A percentile compares a stretch with the other conserved stretches of the same genome.
Evolutionary conservation across 2,113 vertebrate species (phyloP).

Genomic region (Clarias batrachus): DNA sequence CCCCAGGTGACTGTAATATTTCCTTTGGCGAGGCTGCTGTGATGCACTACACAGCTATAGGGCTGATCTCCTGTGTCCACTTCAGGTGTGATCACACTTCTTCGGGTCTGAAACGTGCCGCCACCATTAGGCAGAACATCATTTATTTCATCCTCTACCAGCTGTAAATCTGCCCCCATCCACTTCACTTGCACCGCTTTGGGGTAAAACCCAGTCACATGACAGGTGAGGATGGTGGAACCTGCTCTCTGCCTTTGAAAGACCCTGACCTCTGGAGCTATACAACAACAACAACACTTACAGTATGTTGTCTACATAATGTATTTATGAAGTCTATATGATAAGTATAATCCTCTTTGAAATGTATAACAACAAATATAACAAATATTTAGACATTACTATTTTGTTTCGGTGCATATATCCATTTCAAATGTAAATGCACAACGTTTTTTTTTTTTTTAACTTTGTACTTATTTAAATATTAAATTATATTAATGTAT

Average conservation of each 20-base stretch:
- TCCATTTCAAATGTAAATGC: no score
- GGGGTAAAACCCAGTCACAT: conserved; percentile 39
- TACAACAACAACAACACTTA: no score
- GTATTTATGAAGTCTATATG: no score
- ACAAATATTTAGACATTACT: no score
- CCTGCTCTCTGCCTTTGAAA: neutral
- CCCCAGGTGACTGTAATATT: conserved; percentile 30
- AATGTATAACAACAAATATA: no score
- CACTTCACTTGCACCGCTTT: conserved; percentile 23
- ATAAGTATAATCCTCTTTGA: no score
- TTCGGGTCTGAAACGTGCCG: conserved; percentile 34
- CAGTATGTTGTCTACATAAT: no score
- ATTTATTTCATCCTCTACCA: neutral
- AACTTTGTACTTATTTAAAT: no score
- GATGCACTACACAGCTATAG: conserved; percentile 36
- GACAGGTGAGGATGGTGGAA: conserved; percentile 22
- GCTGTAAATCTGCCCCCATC: conserved; percentile 9
- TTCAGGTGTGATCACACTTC: conserved; percentile 31
- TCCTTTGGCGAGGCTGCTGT: neutral
- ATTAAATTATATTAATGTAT: no score
- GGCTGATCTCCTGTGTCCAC: neutral
- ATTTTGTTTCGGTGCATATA: no score
- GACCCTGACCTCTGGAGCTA: conserved; percentile 25
- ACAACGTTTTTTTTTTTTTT: no score
- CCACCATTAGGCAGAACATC: conserved; percentile 25